phyloP scores from a whole-genome alignment of 37 sponge, comb jelly and placozoan species.

The Halisarca cf. caerulea region DNA sequence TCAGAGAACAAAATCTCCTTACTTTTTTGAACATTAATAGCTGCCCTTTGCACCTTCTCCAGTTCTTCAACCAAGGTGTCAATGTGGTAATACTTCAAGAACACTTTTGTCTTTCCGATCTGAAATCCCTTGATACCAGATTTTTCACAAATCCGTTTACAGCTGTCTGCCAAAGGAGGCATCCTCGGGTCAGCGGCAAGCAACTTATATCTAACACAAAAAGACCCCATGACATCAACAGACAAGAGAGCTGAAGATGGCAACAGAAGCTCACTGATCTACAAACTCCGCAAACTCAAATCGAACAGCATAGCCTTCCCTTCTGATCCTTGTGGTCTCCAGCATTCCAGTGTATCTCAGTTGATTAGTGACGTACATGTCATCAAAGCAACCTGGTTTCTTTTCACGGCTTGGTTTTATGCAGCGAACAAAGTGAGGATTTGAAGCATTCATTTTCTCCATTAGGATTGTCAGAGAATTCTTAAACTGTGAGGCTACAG shows the following conservation, averaged over 20 bases:
- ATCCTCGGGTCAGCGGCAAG: constrained; percentile 33
- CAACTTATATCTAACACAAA: constrained; percentile 36
- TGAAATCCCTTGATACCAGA: constrained; percentile 47
- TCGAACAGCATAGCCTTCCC: constrained; percentile 77
- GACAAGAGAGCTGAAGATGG: background rate
- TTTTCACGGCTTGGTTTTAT: constrained; percentile 77
- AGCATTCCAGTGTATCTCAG: constrained; percentile 80
- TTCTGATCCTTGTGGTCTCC: constrained; percentile 79
- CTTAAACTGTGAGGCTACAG: constrained; percentile 88
- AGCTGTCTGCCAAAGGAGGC: constrained; percentile 29
- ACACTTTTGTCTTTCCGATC: constrained; percentile 76
- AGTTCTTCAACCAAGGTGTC: constrained; percentile 52
- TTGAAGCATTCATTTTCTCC: constrained; percentile 77
- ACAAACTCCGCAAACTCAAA: constrained; percentile 71
- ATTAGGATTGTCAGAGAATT: constrained; percentile 74
- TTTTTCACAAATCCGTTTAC: constrained; percentile 45
- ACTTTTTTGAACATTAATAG: constrained; percentile 47
- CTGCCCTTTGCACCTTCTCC: constrained; percentile 66
- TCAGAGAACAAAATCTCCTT: background rate
- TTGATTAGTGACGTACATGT: constrained; percentile 48
- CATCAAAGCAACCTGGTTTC: constrained; percentile 41
- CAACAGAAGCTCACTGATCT: constrained; percentile 19
- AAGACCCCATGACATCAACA: too few species aligned
- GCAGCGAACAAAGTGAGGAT: constrained; percentile 84
- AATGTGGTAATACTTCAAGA: constrained; percentile 75